Percentiles rank a stretch among this genome's conserved stretches.
phyloP scores from a whole-genome alignment of 2,113 vertebrate genomes.

The Macquaria australasica region DNA sequence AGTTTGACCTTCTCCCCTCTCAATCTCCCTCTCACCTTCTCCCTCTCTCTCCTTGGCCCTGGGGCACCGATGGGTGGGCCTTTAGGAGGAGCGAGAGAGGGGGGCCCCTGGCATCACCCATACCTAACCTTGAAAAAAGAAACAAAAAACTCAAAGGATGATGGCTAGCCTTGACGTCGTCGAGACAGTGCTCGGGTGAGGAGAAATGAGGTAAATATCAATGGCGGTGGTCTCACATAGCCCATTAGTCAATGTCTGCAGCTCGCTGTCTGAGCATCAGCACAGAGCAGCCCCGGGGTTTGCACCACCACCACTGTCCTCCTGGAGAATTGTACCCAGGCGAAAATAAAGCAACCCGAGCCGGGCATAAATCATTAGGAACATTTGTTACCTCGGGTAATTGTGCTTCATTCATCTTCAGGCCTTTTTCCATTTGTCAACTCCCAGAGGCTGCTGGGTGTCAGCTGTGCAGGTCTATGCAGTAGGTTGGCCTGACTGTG shows the following conservation, averaged over 20 bases:
- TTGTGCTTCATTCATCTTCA: slow-evolving; percentile 85
- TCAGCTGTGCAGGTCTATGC: slow-evolving; percentile 50
- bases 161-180: slow-evolving; percentile 68
- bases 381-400: slow-evolving; percentile 84
- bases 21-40: slow-evolving; percentile 66
- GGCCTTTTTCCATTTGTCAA: slow-evolving; percentile 80
- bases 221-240: slow-evolving; percentile 82
- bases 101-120: slow-evolving; percentile 63
- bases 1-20: slow-evolving; percentile 77
- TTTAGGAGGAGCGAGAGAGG: slow-evolving; percentile 44
- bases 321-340: slow-evolving; percentile 73
- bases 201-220: slow-evolving; percentile 81
- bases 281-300: slow-evolving; percentile 67
- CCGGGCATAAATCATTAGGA: slow-evolving; percentile 86
- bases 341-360: slow-evolving; percentile 84
- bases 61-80: slow-evolving; percentile 65
- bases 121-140: slow-evolving; percentile 41
- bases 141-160: slow-evolving; percentile 59
- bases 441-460: slow-evolving; percentile 71
- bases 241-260: slow-evolving; percentile 80
- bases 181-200: slow-evolving; percentile 72
- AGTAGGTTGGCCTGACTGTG: slow-evolving; percentile 42
- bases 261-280: slow-evolving; percentile 70
- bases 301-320: slow-evolving; percentile 75
- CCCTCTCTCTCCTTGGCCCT: slow-evolving; percentile 59